A percentile compares a stretch with the other conserved stretches of the same genome.
Conservation (phyloP, 1,140 invertebrate species). For the Octopus sinensis region DNA sequence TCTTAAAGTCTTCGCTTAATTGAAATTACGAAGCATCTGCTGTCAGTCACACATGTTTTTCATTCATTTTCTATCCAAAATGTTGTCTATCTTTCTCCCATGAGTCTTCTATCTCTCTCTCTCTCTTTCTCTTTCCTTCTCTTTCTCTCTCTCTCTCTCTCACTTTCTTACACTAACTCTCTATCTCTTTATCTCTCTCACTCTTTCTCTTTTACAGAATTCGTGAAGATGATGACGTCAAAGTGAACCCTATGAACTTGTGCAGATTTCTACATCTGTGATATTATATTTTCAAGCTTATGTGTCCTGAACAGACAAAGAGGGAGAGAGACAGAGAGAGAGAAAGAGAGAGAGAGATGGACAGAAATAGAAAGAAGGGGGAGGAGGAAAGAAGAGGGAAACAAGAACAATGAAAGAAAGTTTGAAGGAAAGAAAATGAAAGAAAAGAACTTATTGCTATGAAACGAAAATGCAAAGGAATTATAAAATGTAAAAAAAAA, state of each 20-base stretch:
- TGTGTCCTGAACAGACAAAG: background rate
- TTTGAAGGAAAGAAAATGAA: no score
- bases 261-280: background rate
- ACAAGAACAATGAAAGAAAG: no score
- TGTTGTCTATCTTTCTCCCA: background rate
- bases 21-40: background rate
- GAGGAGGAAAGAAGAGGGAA: no score
- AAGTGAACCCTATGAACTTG: background rate
- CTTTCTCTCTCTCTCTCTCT: background rate
- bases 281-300: background rate
- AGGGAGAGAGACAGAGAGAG: no score
- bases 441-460: no score
- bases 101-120: background rate
- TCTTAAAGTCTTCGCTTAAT: background rate
- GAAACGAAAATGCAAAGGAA: no score
- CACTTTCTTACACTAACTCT: background rate
- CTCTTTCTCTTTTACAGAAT: constrained; percentile 6
- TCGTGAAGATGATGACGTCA: constrained; percentile 6
- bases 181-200: background rate
- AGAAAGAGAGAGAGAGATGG: no score
- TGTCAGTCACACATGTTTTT: background rate
- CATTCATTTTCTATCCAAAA: background rate
- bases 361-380: no score
- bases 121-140: background rate
- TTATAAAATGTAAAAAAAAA: no score